Evolutionary conservation across 2,888 invertebrate genomes (phyloP).

Genomic region (Dynastes hyllus): DNA sequence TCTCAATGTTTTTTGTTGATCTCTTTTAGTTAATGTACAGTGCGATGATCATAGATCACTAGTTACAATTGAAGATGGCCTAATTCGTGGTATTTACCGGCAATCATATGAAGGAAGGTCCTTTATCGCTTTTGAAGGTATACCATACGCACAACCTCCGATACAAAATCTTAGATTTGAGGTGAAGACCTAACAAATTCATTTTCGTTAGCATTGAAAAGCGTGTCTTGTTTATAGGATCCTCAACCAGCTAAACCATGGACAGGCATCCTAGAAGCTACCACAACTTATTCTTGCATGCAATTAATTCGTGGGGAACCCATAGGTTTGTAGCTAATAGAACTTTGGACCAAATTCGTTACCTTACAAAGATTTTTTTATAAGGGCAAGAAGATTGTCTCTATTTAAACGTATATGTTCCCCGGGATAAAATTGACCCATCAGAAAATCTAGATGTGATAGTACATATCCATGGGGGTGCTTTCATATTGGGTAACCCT

Average conservation of each 20-base stretch:
- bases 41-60: background rate
- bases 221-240: slow-evolving; percentile 52
- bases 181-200: background rate
- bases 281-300: slow-evolving; percentile 61
- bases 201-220: too few relatives aligned
- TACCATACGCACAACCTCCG: slow-evolving; percentile 47
- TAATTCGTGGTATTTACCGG: slow-evolving; percentile 26
- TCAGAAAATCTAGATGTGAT: slow-evolving; percentile 69
- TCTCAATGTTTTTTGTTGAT: too few relatives aligned
- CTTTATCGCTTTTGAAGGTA: slow-evolving; percentile 42
- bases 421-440: slow-evolving; percentile 69
- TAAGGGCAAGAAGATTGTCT: slow-evolving; percentile 81
- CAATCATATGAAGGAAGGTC: slow-evolving; percentile 33
- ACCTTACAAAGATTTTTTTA: background rate
- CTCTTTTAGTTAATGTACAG: background rate
- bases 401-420: slow-evolving; percentile 77
- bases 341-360: background rate
- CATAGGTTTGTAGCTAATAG: background rate
- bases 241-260: slow-evolving; percentile 61
- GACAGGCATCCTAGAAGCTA: slow-evolving; percentile 61
- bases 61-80: slow-evolving; percentile 43
- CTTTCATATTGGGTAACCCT: slow-evolving; percentile 69
- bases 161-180: slow-evolving; percentile 29
- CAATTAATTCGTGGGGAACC: slow-evolving; percentile 50
- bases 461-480: slow-evolving; percentile 72